Evolutionary conservation across 2,888 invertebrate genomes (phyloP).

Genomic region (Cancer borealis): DNA sequence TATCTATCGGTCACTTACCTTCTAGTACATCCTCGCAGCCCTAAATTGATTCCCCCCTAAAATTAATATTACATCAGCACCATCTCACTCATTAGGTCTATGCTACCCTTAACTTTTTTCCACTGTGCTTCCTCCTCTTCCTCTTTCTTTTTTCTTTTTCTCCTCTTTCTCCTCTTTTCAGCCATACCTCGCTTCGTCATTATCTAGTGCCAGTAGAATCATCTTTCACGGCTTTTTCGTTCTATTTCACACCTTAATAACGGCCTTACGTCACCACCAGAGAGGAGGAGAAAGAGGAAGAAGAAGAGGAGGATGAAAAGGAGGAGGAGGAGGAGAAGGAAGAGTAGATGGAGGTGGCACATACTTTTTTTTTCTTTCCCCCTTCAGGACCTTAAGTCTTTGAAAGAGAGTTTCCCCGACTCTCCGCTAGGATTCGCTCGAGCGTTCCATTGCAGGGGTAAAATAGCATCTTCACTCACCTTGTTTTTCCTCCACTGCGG

Average conservation of each 20-base stretch:
- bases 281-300: background rate
- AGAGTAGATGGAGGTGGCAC: background rate
- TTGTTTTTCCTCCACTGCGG: background rate
- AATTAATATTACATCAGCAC: background rate
- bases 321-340: background rate
- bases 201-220: background rate
- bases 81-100: background rate
- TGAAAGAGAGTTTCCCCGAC: background rate
- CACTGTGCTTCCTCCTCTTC: background rate
- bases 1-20: background rate
- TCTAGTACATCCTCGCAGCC: too few relatives aligned
- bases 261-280: background rate
- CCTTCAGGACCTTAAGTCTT: background rate
- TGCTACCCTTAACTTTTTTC: background rate
- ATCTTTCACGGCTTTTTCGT: slow-evolving; percentile 4
- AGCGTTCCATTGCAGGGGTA: background rate
- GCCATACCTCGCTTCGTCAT: background rate
- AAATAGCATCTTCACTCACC: slow-evolving; percentile 29
- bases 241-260: slow-evolving; percentile 3
- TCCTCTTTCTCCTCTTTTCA: too few relatives aligned
- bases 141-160: background rate
- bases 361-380: background rate
- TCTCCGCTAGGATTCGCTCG: background rate
- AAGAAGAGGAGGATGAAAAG: background rate
- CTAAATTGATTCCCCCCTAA: background rate